Evolutionary conservation across 92 coral and sea anemone species (phyloP), one percentile per base, ranked within the genome.

Genomic region (Montipora capitata): DNA sequence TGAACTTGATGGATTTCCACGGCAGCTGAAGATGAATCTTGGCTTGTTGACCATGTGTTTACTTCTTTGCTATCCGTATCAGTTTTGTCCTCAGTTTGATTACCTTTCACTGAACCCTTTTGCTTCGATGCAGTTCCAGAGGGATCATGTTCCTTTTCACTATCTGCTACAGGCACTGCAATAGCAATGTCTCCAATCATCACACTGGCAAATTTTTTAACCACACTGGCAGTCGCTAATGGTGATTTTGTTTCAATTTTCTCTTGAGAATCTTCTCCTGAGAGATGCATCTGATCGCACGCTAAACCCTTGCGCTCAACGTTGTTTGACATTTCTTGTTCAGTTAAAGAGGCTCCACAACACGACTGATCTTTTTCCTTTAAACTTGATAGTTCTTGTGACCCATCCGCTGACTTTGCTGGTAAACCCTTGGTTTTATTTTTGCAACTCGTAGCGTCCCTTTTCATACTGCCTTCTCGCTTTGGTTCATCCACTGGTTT

Each of bases 161-260:
- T 18, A 48, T 63, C 57, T 54, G 91, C 86, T 54, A 92, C 82
- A 4, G 99, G 99, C 12, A 96, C 99, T 40, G 76, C 82, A 52
- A 96, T 96, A 9, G 92, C 76, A 49, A 96, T 88, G 88, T 96
- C 99, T 0, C 99, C 99, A 13, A 96, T 84, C 49, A 79, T 82
- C 16, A 96, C 88, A 12, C 88, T 91, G 57, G 92, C 76, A 71
- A 80, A 85, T 38, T 86, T 79, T 35, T 72, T 61, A 4, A 62
- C 91, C 17, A n/a, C 39, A 43, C 52, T 43, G 9, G 54, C 2
- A 40, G 17, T n/a, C 14, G 15, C 76, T 3, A 40, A 7, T 18
- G 51, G 66, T 39, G 65, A 68, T 65, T n/a, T 17, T 16, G 17
- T 16, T 16, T 73, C 3, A 4, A 4, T 43, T 48, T 66, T 80